Evolutionary conservation across 2,797 vertebrate species (phyloP), one percentile per base, ranked within the genome.

Genomic region (Varecia variegata): DNA sequence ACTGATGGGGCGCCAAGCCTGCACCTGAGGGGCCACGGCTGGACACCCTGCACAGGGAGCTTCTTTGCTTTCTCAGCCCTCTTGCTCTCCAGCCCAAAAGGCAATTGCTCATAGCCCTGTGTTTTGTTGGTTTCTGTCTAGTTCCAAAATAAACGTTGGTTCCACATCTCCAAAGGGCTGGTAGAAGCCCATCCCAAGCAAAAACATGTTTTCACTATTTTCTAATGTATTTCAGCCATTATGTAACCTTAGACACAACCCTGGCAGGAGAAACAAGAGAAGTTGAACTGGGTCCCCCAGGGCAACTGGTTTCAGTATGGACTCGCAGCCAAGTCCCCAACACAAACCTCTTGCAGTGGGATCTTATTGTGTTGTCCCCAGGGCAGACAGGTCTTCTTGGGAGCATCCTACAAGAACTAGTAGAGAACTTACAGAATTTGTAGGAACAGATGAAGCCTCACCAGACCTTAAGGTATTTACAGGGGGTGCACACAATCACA

Each of bases 291-390:
- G 96, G 96, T 98, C 96, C 97, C 96, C 97, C 73, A 23, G 71
- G 97, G 94, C 97, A 96, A 97, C 90, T 95, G 96, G 94, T 97
- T 98, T 97, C 95, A 96, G 96, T 5, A 95, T 45, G 79, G 58
- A 97, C 74, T 81, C 93, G 71, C 95, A 97, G 98, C 98, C 97
- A 98, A 95, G 97, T 97, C 23, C 94, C 97, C 98, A 98, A 98
- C 84, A 98, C 95, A 97, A 98, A 97, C 96, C 88, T 97, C 96
- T 97, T 95, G 89, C 96, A 97, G 95, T 93, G 96, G 94, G 84
- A 97, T 98, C 95, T 96, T 94, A 79, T 20, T 65, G 7, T 94
- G 60, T 73, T 56, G 93, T 96, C 95, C 90, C 97, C 95, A 98
- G 87, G 97, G 94, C 97, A 96, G 85, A 91, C 56, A 96, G 71